Base-by-base conservation (phyloP, 2,888 invertebrate species). In the Vanessa cardui region DNA sequence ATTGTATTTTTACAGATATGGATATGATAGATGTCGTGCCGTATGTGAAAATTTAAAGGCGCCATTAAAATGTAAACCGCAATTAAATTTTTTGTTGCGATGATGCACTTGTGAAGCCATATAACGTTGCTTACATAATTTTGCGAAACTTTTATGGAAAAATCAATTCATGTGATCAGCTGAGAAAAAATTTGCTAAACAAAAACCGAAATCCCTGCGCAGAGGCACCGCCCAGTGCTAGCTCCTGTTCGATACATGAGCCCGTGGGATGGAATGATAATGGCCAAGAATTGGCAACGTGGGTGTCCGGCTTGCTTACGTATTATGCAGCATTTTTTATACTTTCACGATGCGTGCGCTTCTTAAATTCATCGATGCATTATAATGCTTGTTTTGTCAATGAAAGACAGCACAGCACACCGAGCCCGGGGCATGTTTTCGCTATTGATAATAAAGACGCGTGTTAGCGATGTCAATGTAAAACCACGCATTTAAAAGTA, bases 241-340 rank as follows among this genome's bases (percentile, higher is more conserved):
- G 88, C 88, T 88, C 87, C 89, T 84, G 88, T 83, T 74, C 78
- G 90, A 85, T 82, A 90, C 83, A 82, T 77, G 90, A 91, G 84
- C 88, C 89, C 90, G 90, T 91, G 91, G 85, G 90, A 91, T 82
- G 82, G 78, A 69, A 73, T 74, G 81, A 87, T 89, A 88, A 89
- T 86, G 85, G 85, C 73, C 77, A 80, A 74, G 83, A 85, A 84
- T 86, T 83, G 66, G 84, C 92, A 69, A 87, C 92, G 92, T 92
- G 92, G 92, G 92, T 92, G 92, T 92, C 85, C 91, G 78, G 75
- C 79, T 76, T 80, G 78, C 80, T 78, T 79, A 77, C 79, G 82
- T 83, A 85, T 88, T 89, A 84, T 89, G 81, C 80, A 81, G 80
- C 79, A 82, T 79, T 89, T 91, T 90, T 90, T 90, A 83, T 82